Base-by-base conservation (phyloP, 1,140 invertebrate species). In the Scaptodrosophila lebanonensis region DNA sequence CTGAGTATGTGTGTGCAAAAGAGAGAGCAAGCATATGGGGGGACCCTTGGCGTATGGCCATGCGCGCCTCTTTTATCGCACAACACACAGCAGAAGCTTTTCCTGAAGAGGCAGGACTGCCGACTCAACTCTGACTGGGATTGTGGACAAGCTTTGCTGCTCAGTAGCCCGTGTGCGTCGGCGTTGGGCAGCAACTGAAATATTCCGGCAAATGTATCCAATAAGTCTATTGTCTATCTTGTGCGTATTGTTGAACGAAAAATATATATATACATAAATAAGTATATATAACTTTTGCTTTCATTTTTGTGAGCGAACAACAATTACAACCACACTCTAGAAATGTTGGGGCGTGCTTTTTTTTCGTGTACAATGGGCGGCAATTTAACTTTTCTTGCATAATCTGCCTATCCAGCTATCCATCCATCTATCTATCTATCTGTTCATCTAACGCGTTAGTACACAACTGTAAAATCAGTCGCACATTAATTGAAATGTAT, bases 61-160 rank as follows among this genome's bases (percentile, higher is more conserved):
- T 39, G 44, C 42, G 17, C 27, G 16, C 27, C 25, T 25, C 47
- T 47, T 54, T 15, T 54, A 33, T 39, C 17, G 11, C 40, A 35
- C 11, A 15, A 8, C 3, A 4, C 3, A 25, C 22, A 25, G 22
- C 22, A 25, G 48, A 52, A 75, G 70, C 71, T 79, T 77, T 76
- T 51, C 20, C 13, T 13, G 42, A n/a, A n/a, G n/a, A n/a, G n/a
- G n/a, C 33, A 69, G 54, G n/a, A n/a, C n/a, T n/a, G n/a, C n/a
- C n/a, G 61, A 75, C 54, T 36, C 61, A 44, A 44, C 50, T 48
- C 50, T 40, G 18, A 30, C 20, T 58, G 52, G 65, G 15, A n/a
- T n/a, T n/a, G n/a, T n/a, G n/a, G 12, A 18, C 56, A 61, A 79
- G 73, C 73, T 79, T 79, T 79, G 73, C 60, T 82, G 75, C 79